Evolutionary conservation across 2,113 vertebrate genomes (phyloP).

Genomic region (Sminthopsis crassicaudata): DNA sequence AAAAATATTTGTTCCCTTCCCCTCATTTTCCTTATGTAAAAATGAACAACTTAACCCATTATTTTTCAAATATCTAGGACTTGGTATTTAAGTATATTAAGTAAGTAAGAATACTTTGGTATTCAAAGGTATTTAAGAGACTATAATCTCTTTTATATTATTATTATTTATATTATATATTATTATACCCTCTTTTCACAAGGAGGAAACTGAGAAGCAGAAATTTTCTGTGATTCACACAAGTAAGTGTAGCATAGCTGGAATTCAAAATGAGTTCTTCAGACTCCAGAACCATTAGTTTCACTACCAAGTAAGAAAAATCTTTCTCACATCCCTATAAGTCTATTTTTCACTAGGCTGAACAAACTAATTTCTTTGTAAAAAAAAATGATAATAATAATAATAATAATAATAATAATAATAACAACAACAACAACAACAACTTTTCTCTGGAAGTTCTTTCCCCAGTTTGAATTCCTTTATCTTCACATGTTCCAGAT

Average conservation of each 20-base stretch:
- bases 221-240: background rate
- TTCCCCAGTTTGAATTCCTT: background rate
- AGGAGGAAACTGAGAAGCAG: background rate
- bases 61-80: background rate
- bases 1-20: background rate
- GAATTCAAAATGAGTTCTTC: background rate
- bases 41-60: background rate
- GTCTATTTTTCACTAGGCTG: background rate
- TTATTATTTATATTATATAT: too few species aligned
- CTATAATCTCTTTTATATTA: too few species aligned
- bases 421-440: too few species aligned
- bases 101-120: too few species aligned
- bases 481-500: background rate
- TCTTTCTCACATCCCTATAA: background rate
- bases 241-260: background rate
- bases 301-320: background rate
- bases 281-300: background rate
- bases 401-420: too few species aligned
- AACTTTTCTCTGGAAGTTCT: background rate
- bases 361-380: slow-evolving; percentile 17
- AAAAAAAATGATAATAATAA: background rate
- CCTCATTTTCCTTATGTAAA: background rate
- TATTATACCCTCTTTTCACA: background rate
- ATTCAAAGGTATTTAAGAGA: too few species aligned
- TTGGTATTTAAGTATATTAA: too few species aligned